Conservation (phyloP, 2,113 vertebrate genomes). For the Erythrocercus mccallii region DNA sequence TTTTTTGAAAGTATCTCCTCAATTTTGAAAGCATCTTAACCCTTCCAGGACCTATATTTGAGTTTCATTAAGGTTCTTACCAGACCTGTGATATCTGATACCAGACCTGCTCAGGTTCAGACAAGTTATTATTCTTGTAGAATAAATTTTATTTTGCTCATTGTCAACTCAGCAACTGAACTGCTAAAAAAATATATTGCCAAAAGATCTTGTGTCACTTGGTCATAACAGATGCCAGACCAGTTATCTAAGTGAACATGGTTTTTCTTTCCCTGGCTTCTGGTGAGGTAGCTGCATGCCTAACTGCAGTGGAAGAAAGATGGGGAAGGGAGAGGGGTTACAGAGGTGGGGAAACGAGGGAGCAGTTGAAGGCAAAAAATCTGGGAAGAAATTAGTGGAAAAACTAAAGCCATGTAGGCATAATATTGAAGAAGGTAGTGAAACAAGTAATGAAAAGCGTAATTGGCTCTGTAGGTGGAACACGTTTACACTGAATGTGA, state of each 20-base stretch:
- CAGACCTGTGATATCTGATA: not conserved
- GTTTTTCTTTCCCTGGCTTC: not conserved
- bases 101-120: not conserved
- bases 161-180: not conserved
- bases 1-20: not conserved
- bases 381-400: not conserved
- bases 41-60: not conserved
- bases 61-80: not conserved
- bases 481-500: not conserved
- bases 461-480: not conserved
- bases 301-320: not conserved
- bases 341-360: not conserved
- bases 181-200: not conserved
- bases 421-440: not conserved
- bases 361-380: not conserved
- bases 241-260: not conserved
- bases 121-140: not conserved
- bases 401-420: not conserved
- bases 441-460: not conserved
- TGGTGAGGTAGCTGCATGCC: not conserved
- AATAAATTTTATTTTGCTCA: not conserved
- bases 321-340: not conserved
- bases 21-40: not conserved
- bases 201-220: not conserved
- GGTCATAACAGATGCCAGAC: not conserved